Conservation (phyloP, 2,888 invertebrate genomes). For the Rugalucina vietnamica region DNA sequence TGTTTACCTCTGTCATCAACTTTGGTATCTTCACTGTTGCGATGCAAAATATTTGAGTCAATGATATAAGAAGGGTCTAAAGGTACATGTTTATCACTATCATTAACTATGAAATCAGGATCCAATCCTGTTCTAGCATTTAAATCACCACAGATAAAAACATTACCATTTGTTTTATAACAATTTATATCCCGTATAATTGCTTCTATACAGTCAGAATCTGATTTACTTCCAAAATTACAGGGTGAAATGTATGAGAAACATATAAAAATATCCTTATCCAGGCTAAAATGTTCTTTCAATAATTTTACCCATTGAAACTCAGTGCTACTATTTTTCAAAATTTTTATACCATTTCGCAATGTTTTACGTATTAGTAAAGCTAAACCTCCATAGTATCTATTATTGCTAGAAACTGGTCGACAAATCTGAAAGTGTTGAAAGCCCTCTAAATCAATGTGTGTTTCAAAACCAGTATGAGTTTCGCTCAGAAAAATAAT, state of each 20-base stretch:
- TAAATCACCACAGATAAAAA: not conserved
- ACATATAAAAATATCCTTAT: not conserved
- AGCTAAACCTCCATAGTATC: not conserved
- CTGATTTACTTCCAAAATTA: not conserved
- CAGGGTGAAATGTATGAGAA: not conserved
- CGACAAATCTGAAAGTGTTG: not conserved
- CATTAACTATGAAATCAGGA: not conserved
- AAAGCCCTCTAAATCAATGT: not conserved
- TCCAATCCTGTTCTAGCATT: not conserved
- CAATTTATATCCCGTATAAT: not conserved
- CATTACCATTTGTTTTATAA: not conserved
- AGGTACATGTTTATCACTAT: not conserved
- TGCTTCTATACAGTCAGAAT: not conserved
- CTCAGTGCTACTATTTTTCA: not conserved
- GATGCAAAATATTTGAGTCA: slow-evolving; percentile 2
- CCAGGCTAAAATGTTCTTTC: not conserved
- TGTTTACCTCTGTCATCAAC: slow-evolving; percentile 5
- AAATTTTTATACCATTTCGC: not conserved
- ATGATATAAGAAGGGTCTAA: slow-evolving; percentile 3
- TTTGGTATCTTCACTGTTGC: slow-evolving; percentile 8
- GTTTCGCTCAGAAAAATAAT: slow-evolving; percentile 1
- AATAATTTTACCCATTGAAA: not conserved
- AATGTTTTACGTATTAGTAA: not conserved
- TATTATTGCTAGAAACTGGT: not conserved
- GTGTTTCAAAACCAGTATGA: not conserved